Conservation (phyloP, 2,113 vertebrate genomes). For the Vombatus ursinus region DNA sequence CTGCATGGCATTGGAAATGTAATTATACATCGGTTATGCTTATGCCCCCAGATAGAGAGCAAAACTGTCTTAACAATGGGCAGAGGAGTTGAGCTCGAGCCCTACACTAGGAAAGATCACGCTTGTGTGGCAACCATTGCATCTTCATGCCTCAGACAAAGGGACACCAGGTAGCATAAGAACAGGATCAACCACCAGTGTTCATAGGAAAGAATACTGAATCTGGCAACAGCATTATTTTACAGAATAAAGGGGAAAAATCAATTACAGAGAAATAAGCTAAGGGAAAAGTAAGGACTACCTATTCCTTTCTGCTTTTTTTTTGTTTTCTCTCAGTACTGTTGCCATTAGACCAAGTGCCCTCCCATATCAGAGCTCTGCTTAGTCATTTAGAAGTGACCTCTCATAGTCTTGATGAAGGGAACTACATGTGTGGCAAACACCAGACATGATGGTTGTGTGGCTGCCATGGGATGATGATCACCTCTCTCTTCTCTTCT, state of each 20-base stretch:
- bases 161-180: neutral
- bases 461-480: neutral
- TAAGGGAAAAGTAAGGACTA: neutral
- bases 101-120: neutral
- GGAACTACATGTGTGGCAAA: neutral
- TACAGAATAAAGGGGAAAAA: neutral
- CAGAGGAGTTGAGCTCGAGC: neutral
- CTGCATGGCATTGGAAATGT: neutral
- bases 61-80: neutral
- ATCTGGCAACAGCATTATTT: neutral
- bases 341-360: neutral
- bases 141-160: neutral
- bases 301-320: neutral
- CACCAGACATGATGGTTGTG: neutral
- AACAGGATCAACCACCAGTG: neutral
- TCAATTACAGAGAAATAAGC: neutral
- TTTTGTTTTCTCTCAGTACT: neutral
- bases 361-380: neutral
- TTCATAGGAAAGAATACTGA: neutral
- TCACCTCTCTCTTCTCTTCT: neutral
- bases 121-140: neutral
- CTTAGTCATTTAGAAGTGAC: neutral
- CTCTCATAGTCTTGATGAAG: neutral
- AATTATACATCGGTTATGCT: neutral
- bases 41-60: neutral